Evolutionary conservation across 2,113 vertebrate species (phyloP).

Genomic region (Aramus guarauna): DNA sequence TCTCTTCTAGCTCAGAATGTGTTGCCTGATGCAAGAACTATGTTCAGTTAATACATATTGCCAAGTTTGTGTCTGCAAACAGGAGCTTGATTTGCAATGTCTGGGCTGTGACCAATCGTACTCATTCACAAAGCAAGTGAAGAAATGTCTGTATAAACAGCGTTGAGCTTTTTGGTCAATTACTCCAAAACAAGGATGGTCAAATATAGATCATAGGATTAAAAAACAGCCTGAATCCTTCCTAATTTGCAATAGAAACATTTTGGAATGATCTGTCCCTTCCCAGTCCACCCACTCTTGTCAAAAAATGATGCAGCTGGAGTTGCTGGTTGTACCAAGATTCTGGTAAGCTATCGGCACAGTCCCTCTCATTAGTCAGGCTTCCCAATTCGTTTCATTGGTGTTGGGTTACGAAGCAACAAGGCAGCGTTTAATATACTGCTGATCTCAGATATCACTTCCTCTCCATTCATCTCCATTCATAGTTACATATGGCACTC

Average conservation of each 20-base stretch:
- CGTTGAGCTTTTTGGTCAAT: neutral
- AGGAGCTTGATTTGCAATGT: neutral
- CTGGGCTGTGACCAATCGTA: neutral
- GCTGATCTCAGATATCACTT: neutral
- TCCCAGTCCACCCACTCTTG: neutral
- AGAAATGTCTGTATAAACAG: neutral
- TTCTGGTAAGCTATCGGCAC: neutral
- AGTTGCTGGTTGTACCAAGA: neutral
- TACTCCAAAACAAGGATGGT: neutral
- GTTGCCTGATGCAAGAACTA: constrained; percentile 18
- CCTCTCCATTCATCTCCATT: neutral
- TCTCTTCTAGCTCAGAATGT: neutral
- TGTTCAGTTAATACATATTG: neutral
- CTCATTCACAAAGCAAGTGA: neutral
- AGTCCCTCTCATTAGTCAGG: neutral
- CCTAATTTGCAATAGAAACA: neutral
- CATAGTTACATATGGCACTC: neutral
- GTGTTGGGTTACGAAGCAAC: neutral
- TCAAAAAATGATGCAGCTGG: neutral
- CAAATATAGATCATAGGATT: neutral
- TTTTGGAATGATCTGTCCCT: neutral
- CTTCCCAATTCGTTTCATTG: neutral
- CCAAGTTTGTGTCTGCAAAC: neutral
- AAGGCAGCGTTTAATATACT: neutral
- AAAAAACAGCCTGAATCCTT: neutral